Base-by-base conservation (phyloP, 2,888 invertebrate genomes). In the Mesochorus sp. region DNA sequence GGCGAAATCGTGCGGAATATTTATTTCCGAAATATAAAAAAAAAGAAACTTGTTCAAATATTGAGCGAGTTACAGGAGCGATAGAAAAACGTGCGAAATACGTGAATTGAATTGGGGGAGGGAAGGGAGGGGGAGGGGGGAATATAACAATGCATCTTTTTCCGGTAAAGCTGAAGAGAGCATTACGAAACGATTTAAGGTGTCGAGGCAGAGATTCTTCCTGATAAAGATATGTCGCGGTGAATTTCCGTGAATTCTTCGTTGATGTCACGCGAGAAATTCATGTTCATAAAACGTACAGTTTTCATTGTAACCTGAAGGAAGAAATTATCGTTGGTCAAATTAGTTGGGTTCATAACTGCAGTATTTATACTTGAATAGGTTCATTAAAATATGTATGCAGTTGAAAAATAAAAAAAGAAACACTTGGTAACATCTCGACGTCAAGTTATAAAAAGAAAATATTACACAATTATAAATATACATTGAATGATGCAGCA, bases 221-320 rank as follows among this genome's bases (percentile, higher is more conserved):
- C 17, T 3, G 47, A 26, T 10, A 8, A 37, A 21, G 34, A 51
- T 49, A 62, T 34, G 21, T 37, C 8, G 5, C 51, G 2, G n/a
- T 19, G n/a, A n/a, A 39, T 66, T 51, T 34, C 34, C 66, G 47
- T 66, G 31, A 47, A 51, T 39, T 51, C 39, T 26, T 26, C 26
- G 14, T 39, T 37, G 17, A 3, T 12, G 64, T 26, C 47, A 17
- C 51, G 10, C 28, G 66, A 17, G 66, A 51, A 62, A 21, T 39
- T n/a, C n/a, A 34, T 5, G 55, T 44, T 37, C 21, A 19, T 8
- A 8, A 21, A 6, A 10, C 44, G 24, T 57, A 47, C 28, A n/a
- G n/a, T n/a, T 55, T 59, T 67, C 66, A 42, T 39, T 51, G 74
- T 59, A 34, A 67, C 19, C 66, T 61, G 66, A 10, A n/a, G 24